A percentile compares a stretch with the other conserved stretches of the same genome.
Evolutionary conservation across 92 coral and sea anemone genomes (phyloP).

Genomic region (Porites lobata): DNA sequence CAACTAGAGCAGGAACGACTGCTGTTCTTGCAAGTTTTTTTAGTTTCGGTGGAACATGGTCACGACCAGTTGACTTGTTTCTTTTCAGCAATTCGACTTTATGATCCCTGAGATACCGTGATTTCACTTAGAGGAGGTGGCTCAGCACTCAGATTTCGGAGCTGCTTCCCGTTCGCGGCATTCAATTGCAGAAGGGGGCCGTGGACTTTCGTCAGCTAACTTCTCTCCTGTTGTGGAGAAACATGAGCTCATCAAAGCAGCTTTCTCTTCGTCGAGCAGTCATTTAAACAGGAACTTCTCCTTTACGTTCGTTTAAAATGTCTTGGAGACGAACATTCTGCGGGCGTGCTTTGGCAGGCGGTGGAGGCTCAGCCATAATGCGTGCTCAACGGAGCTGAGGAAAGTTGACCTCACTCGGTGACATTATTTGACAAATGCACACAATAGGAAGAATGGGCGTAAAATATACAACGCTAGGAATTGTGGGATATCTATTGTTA

Average conservation of each 20-base stretch:
- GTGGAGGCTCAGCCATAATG: no score
- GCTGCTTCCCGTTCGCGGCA: background rate
- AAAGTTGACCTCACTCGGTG: no score
- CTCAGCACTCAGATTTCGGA: conserved; percentile 20
- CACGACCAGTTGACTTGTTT: conserved; percentile 23
- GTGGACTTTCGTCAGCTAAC: background rate
- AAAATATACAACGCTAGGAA: no score
- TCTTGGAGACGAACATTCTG: no score
- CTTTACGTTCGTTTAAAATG: no score
- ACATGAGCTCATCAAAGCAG: background rate
- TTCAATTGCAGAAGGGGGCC: background rate
- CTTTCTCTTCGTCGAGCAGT: background rate
- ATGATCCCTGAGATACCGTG: conserved; percentile 44
- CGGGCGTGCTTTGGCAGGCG: no score
- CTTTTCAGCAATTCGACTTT: conserved; percentile 32
- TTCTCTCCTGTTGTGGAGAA: conserved; percentile 1
- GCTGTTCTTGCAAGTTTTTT: conserved; percentile 22
- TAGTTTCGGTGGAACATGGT: conserved; percentile 43
- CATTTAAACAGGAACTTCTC: no score
- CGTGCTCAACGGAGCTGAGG: no score
- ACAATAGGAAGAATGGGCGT: no score
- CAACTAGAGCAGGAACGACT: conserved; percentile 36
- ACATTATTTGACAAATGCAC: no score
- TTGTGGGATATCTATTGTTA: no score
- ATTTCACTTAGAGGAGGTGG: conserved; percentile 29